phyloP scores from a whole-genome alignment of 2,888 invertebrate genomes.

The Drosophila lutescens region DNA sequence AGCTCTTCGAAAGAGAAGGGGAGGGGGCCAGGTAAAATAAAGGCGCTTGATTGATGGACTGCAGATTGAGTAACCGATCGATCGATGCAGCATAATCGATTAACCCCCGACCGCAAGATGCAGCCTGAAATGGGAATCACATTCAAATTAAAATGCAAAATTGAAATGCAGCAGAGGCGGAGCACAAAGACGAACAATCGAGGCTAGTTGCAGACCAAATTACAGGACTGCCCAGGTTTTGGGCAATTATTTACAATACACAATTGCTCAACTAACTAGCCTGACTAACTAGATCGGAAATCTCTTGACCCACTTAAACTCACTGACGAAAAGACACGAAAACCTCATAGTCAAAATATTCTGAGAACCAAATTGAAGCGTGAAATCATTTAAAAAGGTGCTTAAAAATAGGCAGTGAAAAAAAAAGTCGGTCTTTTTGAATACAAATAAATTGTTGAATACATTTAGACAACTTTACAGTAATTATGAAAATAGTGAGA shows the following conservation, averaged over 20 bases:
- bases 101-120: not conserved
- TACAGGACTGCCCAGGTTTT: conserved; percentile 5
- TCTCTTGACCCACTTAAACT: conserved; percentile 6
- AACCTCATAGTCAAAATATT: not conserved
- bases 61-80: conserved; percentile 16
- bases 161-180: conserved; percentile 6
- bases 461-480: no score
- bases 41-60: conserved; percentile 52
- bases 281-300: conserved; percentile 9
- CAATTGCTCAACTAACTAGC: conserved; percentile 12
- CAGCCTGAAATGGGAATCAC: not conserved
- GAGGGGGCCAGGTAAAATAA: not conserved
- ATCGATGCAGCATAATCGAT: conserved; percentile 29
- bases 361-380: no score
- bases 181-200: not conserved
- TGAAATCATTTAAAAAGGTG: no score
- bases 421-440: no score
- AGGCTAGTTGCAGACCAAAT: not conserved
- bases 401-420: no score
- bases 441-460: no score
- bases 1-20: not conserved
- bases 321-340: not conserved
- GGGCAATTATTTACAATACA: not conserved
- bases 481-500: no score
- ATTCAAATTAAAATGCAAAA: conserved; percentile 1